phyloP scores from a whole-genome alignment of 2,888 invertebrate species.

The Osmoderma eremita region DNA sequence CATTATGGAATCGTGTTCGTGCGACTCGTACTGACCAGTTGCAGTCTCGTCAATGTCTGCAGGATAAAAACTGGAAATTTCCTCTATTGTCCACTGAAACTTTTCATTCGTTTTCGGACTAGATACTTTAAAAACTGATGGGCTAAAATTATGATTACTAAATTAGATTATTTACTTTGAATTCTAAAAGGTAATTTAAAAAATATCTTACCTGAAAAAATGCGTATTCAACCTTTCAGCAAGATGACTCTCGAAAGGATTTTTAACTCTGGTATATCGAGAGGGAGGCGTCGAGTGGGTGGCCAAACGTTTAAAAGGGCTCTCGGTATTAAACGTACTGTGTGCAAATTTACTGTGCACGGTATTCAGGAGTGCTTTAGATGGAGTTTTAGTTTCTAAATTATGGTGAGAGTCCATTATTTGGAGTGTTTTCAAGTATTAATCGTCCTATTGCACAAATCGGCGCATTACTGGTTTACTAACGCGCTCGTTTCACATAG shows the following conservation, averaged over 20 bases:
- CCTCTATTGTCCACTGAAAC: slow-evolving; percentile 78
- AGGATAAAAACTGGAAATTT: slow-evolving; percentile 74
- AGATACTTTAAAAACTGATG: slow-evolving; percentile 60
- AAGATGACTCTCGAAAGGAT: slow-evolving; percentile 76
- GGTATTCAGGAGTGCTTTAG: slow-evolving; percentile 39
- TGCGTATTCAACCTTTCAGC: slow-evolving; percentile 74
- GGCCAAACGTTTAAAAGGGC: slow-evolving; percentile 61
- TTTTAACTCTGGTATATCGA: slow-evolving; percentile 68
- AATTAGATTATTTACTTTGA: slow-evolving; percentile 33
- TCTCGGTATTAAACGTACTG: slow-evolving; percentile 52
- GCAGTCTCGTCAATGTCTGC: slow-evolving; percentile 74
- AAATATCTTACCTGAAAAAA: slow-evolving; percentile 70
- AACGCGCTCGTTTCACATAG: slow-evolving; percentile 13
- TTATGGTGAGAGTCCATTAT: slow-evolving; percentile 43
- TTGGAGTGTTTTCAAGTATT: slow-evolving; percentile 43
- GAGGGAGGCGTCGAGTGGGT: slow-evolving; percentile 69
- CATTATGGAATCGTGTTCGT: slow-evolving; percentile 71
- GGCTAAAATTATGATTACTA: slow-evolving; percentile 54
- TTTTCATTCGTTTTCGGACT: slow-evolving; percentile 63
- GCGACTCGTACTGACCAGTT: slow-evolving; percentile 70
- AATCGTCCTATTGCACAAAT: slow-evolving; percentile 42
- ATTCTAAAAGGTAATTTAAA: background rate
- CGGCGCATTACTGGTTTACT: background rate
- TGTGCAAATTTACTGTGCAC: slow-evolving; percentile 44
- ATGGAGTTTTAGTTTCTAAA: slow-evolving; percentile 43